These are phyloP conservation scores for Todus mexicanus DNA, from an alignment of 2,797 vertebrate species.

Conservation along the genomic window DNA sequence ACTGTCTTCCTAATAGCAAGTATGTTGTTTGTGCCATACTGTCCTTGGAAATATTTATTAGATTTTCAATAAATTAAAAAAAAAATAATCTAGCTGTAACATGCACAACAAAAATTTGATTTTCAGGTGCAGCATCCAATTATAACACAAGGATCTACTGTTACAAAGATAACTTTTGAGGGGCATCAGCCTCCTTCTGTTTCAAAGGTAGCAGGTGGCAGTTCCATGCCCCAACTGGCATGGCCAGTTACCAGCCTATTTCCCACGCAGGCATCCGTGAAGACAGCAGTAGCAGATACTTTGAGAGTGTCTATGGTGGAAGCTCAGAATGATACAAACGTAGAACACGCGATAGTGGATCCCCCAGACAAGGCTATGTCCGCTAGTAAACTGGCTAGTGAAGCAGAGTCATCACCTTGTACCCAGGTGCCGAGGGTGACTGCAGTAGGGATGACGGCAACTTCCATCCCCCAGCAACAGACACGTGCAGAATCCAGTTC, in stretches of 20 bases:
- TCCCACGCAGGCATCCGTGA: slow-evolving; percentile 75
- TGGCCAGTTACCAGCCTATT: slow-evolving; percentile 83
- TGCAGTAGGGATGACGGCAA: slow-evolving; percentile 60
- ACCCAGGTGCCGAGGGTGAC: slow-evolving; percentile 71
- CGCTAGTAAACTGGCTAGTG: slow-evolving; percentile 64
- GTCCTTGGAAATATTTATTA: slow-evolving; percentile 65
- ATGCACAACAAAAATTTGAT: slow-evolving; percentile 74
- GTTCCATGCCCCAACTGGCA: slow-evolving; percentile 81
- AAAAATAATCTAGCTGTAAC: slow-evolving; percentile 63
- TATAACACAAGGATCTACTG: slow-evolving; percentile 90
- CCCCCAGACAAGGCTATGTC: slow-evolving; percentile 77
- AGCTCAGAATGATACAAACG: slow-evolving; percentile 90
- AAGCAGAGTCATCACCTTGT: slow-evolving; percentile 72
- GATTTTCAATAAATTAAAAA: slow-evolving; percentile 36
- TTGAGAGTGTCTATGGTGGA: slow-evolving; percentile 99
- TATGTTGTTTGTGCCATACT: slow-evolving; percentile 72
- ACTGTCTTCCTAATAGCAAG: slow-evolving; percentile 64
- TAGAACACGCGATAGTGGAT: slow-evolving; percentile 87
- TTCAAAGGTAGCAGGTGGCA: slow-evolving; percentile 83
- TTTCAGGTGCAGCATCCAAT: slow-evolving; percentile 87
- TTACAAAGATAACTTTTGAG: slow-evolving; percentile 95
- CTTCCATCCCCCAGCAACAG: slow-evolving; percentile 73
- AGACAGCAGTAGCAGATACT: slow-evolving; percentile 90
- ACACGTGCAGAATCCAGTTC: slow-evolving; percentile 71
- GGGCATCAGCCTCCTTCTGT: slow-evolving; percentile 81